Evolutionary conservation across 2,113 vertebrate species (phyloP).

Genomic region (Albula goreensis): DNA sequence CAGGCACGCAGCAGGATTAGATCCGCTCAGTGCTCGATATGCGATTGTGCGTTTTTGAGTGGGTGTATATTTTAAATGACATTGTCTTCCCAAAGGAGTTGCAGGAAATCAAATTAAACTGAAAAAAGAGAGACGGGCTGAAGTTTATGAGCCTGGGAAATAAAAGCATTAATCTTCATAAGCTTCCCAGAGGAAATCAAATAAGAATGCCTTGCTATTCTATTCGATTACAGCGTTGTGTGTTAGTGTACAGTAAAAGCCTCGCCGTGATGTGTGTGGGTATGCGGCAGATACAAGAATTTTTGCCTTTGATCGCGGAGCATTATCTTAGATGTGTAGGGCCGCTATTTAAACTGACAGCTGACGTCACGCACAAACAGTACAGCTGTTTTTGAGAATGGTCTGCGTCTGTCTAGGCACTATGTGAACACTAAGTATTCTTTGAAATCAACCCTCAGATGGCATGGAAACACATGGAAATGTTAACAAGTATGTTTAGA

Average conservation of each 20-base stretch:
- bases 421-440: neutral
- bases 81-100: slow-evolving; percentile 47
- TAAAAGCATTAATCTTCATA: slow-evolving; percentile 55
- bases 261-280: neutral
- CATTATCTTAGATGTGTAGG: neutral
- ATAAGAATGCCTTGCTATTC: slow-evolving; percentile 43
- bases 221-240: slow-evolving; percentile 39
- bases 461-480: too few relatives aligned
- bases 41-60: slow-evolving; percentile 13
- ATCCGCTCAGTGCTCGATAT: neutral
- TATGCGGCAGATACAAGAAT: neutral
- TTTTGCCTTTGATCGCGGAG: neutral
- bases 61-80: slow-evolving; percentile 52
- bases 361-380: neutral
- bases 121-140: slow-evolving; percentile 40
- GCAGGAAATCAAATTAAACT: slow-evolving; percentile 46
- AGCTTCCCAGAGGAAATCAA: slow-evolving; percentile 52
- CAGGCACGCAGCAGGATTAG: neutral
- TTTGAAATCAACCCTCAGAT: too few relatives aligned
- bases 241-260: slow-evolving; percentile 26
- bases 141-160: slow-evolving; percentile 43
- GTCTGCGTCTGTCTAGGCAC: neutral
- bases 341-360: neutral
- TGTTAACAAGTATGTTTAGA: too few relatives aligned
- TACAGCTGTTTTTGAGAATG: neutral